A percentile compares a stretch with the other conserved stretches of the same genome.
Evolutionary conservation across 2,113 vertebrate genomes (phyloP).

Genomic region (Gobiocypris rarus): DNA sequence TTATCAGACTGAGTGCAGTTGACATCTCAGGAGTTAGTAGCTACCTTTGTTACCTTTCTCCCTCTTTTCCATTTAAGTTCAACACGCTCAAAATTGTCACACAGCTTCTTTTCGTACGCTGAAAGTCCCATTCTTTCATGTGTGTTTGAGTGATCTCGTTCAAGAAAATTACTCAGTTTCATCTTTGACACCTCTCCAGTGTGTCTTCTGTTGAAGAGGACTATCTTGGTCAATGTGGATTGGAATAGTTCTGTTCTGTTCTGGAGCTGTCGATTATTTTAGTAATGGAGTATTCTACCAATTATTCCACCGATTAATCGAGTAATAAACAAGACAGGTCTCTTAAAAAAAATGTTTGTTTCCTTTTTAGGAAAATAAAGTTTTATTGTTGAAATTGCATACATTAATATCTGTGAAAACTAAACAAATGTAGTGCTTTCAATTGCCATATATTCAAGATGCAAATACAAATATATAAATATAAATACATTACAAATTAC

Average conservation of each 20-base stretch:
- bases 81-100: background rate
- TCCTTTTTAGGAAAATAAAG: too few species aligned
- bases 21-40: background rate
- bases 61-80: background rate
- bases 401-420: too few species aligned
- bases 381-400: too few species aligned
- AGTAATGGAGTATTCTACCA: too few species aligned
- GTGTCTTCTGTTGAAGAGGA: background rate
- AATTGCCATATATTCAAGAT: too few species aligned
- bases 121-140: background rate
- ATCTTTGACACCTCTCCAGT: background rate
- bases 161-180: background rate
- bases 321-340: too few species aligned
- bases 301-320: too few species aligned
- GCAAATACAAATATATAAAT: too few species aligned
- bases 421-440: too few species aligned
- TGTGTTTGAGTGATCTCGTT: background rate
- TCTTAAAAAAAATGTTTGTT: too few species aligned
- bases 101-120: background rate
- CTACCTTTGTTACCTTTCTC: background rate
- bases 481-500: too few species aligned
- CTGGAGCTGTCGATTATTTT: too few species aligned
- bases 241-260: slow-evolving; percentile 13
- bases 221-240: background rate
- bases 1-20: background rate